Base-by-base conservation (phyloP, 2,888 invertebrate genomes). In the Chrysolina americana region DNA sequence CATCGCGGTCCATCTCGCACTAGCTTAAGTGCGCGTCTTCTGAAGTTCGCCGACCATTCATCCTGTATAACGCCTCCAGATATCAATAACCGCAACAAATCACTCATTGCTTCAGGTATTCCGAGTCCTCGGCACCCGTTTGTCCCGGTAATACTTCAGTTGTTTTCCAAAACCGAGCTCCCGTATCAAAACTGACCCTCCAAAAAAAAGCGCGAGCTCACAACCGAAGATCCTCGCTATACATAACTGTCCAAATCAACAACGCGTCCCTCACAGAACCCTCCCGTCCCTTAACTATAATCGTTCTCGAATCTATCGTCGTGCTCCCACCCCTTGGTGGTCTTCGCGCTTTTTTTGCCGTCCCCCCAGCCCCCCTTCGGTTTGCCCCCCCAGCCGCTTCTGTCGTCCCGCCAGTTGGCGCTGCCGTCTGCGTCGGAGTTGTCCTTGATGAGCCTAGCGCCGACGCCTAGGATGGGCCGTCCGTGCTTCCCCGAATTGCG, bases 271-370 rank as follows among this genome's bases (percentile, higher is more conserved):
- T 17, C 19, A 9, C 23, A 21, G 53, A 13, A 48, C 21, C 36
- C 23, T 23, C 15, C 19, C 21, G n/a, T 23, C 41, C 56, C 68
- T 79, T 82, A 86, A 83, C 85, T 85, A 78, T 88, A 88, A 80
- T 87, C 86, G 71, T 82, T 87, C 53, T 87, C 87, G 77, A 87
- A 87, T 76, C 88, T 81, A 69, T 88, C 88, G 74, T 88, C 87
- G 68, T 88, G 87, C 73, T 88, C 87, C 87, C 87, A 87, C 0
- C 86, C 87, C 75, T 87, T 86, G 5, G 65, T 21, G 9, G 65
- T 36, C 63, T 74, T 73, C 10, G 65, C n/a, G n/a, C 53, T 41
- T 11, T 19, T 72, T 59, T 73, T 81, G 13, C 81, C 81, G 63
- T 81, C 80, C 41, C 77, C 68, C 8, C 80, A 77, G 6, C 76